phyloP scores from a whole-genome alignment of 1,140 invertebrate species.

The Chionoecetes opilio region DNA sequence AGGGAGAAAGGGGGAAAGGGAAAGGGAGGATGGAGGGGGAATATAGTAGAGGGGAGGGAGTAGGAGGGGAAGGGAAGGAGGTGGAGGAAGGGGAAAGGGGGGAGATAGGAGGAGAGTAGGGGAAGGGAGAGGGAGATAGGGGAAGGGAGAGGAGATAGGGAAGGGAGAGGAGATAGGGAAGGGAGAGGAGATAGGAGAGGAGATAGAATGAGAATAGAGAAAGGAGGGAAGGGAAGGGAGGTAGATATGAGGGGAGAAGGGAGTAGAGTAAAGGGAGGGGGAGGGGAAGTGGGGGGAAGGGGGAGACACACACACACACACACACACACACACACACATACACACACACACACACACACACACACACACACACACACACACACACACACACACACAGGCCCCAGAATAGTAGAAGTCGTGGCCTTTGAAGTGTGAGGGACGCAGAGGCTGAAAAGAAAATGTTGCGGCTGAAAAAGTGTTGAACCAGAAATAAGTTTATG shows the following conservation, averaged over 20 bases:
- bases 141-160: background rate
- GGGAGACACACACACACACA: conserved; percentile 45
- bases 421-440: too few species aligned
- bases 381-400: too few species aligned
- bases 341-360: conserved; percentile 42
- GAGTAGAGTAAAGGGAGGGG: background rate
- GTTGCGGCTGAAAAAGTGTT: too few species aligned
- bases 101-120: too few species aligned
- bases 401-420: too few species aligned
- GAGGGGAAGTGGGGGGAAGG: conserved; percentile 13
- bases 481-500: too few species aligned
- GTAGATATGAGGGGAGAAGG: background rate
- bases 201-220: background rate
- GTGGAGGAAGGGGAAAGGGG: background rate
- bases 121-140: background rate
- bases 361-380: too few species aligned
- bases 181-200: background rate
- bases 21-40: too few species aligned
- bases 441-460: too few species aligned
- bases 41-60: background rate
- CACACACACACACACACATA: conserved; percentile 51
- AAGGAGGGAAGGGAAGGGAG: background rate
- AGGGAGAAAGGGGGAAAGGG: background rate
- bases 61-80: background rate
- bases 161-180: background rate